Base-by-base conservation (phyloP, 64 coral and sea anemone genomes). In the Montipora efflorescens region DNA sequence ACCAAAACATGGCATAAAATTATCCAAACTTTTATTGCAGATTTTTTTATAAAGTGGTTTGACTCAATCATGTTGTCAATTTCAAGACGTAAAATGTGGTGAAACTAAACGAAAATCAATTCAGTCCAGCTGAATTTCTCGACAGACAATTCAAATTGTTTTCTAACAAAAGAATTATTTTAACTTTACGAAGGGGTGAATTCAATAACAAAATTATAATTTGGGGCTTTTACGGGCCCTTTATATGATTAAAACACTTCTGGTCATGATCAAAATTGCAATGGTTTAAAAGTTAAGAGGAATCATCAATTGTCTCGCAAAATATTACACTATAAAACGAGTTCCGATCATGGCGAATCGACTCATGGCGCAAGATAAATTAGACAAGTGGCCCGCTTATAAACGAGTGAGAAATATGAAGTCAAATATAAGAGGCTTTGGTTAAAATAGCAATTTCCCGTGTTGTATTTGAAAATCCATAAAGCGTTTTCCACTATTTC, bases 71-170 rank as follows among this genome's bases (percentile, higher is more conserved):
- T 71, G 21, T 71, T 70, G 45, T 48, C 2, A 21, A 86, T 70
- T 86, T 84, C 45, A 72, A 49, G 66, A 47, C 66, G 70, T 36
- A 86, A 50, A 82, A 71, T 71, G 43, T 23, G 82, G 20, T 86
- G 10, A 3, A 86, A 46, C 62, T 49, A 22, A 21, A 72, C n/a
- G 14, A 67, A 46, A 14, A 28, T 86, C 6, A 5, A 86, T 71
- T 48, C 82, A 86, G 82, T 50, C 82, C 82, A 50, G 82, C 82
- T 86, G 82, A 86, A 86, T 86, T 49, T 46, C 11, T 71, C 47
- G 18, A 50, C 67, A 69, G 46, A 43, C 47, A 86, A 70, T 78
- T 49, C 44, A 67, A 49, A 47, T 68, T 67, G 59, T 15, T 43
- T 45, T 69, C 45, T 8, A 47, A 84, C 10, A 48, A 84, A 8